A percentile compares a stretch with the other conserved stretches of the same genome.
Conservation (phyloP, 2,888 invertebrate species). For the Andrena bucephala region DNA sequence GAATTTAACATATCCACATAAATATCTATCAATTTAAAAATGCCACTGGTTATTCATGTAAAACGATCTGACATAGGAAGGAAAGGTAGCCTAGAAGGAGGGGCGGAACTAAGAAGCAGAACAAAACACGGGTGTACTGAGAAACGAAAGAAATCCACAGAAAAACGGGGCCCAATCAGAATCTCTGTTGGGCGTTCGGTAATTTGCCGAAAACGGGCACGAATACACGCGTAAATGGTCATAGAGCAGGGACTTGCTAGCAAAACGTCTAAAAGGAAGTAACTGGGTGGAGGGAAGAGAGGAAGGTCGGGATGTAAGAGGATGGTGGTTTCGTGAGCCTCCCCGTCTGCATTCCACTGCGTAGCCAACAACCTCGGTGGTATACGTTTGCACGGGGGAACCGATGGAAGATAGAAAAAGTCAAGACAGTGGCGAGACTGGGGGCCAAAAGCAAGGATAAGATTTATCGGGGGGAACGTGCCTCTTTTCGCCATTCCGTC, state of each 20-base stretch:
- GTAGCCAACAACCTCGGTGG: slow-evolving; percentile 79
- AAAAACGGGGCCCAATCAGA: background rate
- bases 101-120: no score
- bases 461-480: slow-evolving; percentile 19
- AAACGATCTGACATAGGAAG: no score
- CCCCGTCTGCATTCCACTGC: slow-evolving; percentile 78
- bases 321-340: slow-evolving; percentile 72
- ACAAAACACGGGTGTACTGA: no score
- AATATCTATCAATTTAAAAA: no score
- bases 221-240: slow-evolving; percentile 30
- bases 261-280: slow-evolving; percentile 44
- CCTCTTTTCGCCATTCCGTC: slow-evolving; percentile 19
- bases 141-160: background rate
- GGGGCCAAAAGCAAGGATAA: slow-evolving; percentile 26
- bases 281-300: slow-evolving; percentile 42
- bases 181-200: background rate
- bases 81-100: no score
- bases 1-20: no score
- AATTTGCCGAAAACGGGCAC: slow-evolving; percentile 18
- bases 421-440: background rate
- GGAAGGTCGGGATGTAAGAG: slow-evolving; percentile 65
- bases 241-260: slow-evolving; percentile 30
- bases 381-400: slow-evolving; percentile 66
- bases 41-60: no score
- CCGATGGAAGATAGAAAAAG: slow-evolving; percentile 44